Conservation (phyloP, 2,888 invertebrate genomes). For the Drosophila pseudotalamancana region DNA sequence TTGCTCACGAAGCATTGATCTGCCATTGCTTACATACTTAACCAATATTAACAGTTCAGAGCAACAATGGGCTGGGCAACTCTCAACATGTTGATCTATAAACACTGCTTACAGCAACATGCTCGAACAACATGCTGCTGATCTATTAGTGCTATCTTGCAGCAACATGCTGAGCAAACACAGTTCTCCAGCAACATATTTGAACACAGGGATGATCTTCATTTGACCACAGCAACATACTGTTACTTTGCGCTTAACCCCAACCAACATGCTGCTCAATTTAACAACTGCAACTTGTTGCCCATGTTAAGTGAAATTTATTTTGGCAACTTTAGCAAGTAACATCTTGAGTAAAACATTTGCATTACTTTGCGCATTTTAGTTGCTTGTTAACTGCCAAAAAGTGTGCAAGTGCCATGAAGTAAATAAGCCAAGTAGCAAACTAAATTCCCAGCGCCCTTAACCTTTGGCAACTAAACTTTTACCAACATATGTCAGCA, state of each 20-base stretch:
- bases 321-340: constrained; percentile 15
- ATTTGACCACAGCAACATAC: neutral
- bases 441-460: constrained; percentile 38
- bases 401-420: constrained; percentile 17
- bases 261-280: constrained; percentile 15
- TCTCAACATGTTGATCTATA: neutral
- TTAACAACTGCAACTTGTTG: constrained; percentile 24
- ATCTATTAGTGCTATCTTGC: neutral
- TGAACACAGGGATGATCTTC: neutral
- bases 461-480: constrained; percentile 46
- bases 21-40: too few relatives aligned
- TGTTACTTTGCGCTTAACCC: neutral
- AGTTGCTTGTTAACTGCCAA: constrained; percentile 44
- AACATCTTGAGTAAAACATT: constrained; percentile 13
- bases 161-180: neutral
- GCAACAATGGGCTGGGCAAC: neutral
- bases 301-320: constrained; percentile 1
- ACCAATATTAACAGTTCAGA: too few relatives aligned
- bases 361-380: constrained; percentile 35
- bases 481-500: constrained; percentile 38
- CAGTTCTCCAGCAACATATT: neutral
- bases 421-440: constrained; percentile 31
- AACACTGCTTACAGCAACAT: neutral
- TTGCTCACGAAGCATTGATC: too few relatives aligned
- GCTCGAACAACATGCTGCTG: neutral